Conservation (phyloP, 2,888 invertebrate genomes). For the Ophraella communa region DNA sequence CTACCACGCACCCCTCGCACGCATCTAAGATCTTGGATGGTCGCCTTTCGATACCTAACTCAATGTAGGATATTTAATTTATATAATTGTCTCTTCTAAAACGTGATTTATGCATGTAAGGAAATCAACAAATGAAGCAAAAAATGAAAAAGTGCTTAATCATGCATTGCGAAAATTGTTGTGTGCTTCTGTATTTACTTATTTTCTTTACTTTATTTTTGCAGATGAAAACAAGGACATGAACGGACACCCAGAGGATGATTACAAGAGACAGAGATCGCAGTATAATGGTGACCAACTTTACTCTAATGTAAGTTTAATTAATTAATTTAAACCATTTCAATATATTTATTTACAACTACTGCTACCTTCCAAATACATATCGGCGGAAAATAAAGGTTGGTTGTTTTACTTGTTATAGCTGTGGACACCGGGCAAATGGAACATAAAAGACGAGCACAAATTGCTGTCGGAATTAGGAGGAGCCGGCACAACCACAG, state of each 20-base stretch:
- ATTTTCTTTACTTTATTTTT: too few species aligned
- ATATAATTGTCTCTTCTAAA: too few species aligned
- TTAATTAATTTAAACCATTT: constrained; percentile 29
- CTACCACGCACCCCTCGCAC: too few species aligned
- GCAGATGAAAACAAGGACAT: constrained; percentile 88
- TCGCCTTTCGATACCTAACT: too few species aligned
- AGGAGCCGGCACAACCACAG: constrained; percentile 64
- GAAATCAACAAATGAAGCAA: too few species aligned
- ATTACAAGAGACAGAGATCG: constrained; percentile 84
- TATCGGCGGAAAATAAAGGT: not conserved
- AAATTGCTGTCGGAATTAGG: constrained; percentile 85
- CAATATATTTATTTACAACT: constrained; percentile 29
- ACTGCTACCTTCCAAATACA: constrained; percentile 19
- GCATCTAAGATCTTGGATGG: too few species aligned
- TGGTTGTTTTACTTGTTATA: constrained; percentile 51
- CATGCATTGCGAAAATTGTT: too few species aligned
- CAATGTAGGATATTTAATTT: too few species aligned
- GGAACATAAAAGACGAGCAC: constrained; percentile 92
- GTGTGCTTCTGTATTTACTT: too few species aligned
- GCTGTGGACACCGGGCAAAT: constrained; percentile 82
- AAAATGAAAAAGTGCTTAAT: too few species aligned
- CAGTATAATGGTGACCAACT: constrained; percentile 90
- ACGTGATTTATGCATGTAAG: too few species aligned
- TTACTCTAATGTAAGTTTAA: constrained; percentile 82
- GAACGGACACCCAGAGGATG: constrained; percentile 87